Percentiles rank a stretch among this genome's conserved stretches.
Conservation (phyloP, 2,888 invertebrate genomes). For the Erpobdella octoculata region DNA sequence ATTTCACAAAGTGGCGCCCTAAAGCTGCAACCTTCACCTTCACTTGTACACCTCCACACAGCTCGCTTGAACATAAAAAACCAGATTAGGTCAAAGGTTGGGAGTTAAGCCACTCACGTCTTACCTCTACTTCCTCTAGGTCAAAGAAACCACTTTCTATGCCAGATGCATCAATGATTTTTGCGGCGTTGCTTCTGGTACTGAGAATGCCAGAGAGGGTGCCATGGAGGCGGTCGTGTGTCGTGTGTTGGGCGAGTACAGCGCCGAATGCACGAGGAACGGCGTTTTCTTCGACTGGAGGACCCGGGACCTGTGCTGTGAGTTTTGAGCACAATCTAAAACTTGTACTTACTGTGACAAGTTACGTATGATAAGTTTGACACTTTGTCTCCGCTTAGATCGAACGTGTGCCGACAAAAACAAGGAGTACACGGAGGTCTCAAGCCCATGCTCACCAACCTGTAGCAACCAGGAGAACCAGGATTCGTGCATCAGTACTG, state of each 20-base stretch:
- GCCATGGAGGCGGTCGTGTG: background rate
- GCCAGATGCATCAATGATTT: slow-evolving; percentile 14
- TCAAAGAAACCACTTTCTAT: background rate
- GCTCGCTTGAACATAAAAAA: too few species aligned
- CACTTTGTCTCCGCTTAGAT: too few species aligned
- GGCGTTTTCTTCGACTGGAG: slow-evolving; percentile 13
- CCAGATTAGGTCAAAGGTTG: too few species aligned
- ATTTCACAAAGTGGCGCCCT: too few species aligned
- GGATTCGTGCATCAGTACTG: background rate
- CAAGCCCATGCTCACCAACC: background rate
- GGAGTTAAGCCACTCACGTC: too few species aligned
- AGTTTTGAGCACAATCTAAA: background rate
- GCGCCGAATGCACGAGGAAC: background rate
- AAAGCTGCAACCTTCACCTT: too few species aligned
- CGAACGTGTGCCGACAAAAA: background rate
- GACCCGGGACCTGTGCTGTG: background rate
- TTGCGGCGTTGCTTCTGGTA: background rate
- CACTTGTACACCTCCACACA: too few species aligned
- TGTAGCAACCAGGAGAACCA: slow-evolving; percentile 11
- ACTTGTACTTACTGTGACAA: too few species aligned
- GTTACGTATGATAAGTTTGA: too few species aligned
- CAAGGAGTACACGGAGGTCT: slow-evolving; percentile 9
- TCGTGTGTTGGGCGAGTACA: background rate
- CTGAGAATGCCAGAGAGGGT: background rate
- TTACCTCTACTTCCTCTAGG: background rate